phyloP scores from a whole-genome alignment of 37 sponge, comb jelly and placozoan genomes.

The Beroe forskalii region DNA sequence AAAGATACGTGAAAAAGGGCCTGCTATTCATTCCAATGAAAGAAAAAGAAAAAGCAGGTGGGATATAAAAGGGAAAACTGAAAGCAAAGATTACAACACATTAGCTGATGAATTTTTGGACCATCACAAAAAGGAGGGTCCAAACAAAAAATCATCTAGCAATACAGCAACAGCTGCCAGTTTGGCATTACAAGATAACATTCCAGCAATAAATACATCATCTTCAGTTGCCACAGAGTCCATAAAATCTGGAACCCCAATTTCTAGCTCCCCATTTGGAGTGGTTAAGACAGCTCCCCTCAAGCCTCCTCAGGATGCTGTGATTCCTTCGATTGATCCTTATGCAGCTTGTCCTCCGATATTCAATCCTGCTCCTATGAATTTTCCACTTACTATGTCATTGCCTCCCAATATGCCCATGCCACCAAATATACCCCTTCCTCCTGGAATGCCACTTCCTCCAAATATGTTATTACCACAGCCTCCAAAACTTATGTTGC shows the following conservation, averaged over 20 bases:
- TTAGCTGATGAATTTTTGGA: constrained; percentile 36
- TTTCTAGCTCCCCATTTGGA: not conserved
- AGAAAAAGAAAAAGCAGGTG: constrained; percentile 50
- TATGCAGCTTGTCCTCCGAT: not conserved
- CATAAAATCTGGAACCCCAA: not conserved
- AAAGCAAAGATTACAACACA: constrained; percentile 25
- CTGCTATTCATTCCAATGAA: no score
- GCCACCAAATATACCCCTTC: constrained; percentile 9
- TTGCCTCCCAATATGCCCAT: constrained; percentile 32
- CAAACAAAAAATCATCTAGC: no score
- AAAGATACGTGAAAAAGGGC: no score
- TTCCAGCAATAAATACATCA: not conserved
- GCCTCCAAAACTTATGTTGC: not conserved
- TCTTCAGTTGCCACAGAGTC: not conserved
- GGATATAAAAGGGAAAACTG: not conserved
- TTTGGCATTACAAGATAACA: no score
- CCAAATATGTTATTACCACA: not conserved
- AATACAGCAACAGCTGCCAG: not conserved
- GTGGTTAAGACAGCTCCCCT: not conserved
- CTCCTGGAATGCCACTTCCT: not conserved
- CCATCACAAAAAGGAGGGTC: not conserved
- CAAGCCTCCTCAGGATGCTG: not conserved
- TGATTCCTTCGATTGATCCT: constrained; percentile 15
- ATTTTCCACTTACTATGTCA: not conserved
- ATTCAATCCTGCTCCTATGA: constrained; percentile 11